Evolutionary conservation across 2,888 invertebrate species (phyloP), one percentile per base, ranked within the genome.

Genomic region (Metopia argyrocephala): DNA sequence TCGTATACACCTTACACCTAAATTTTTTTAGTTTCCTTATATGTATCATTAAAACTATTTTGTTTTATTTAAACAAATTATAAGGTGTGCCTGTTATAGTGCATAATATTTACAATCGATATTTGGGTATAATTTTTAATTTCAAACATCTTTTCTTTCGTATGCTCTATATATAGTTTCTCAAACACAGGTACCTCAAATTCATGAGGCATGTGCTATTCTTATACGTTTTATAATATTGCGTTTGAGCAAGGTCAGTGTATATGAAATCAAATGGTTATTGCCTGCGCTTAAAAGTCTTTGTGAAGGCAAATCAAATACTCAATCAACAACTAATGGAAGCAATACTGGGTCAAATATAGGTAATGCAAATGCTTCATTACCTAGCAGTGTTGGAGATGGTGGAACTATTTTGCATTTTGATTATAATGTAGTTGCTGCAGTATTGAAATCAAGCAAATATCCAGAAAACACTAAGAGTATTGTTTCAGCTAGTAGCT

Each of bases 341-440:
- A 50, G 73, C 56, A 73, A 70, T 46, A 54, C 31, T 21, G 61
- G 50, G 12, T 62, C 79, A 27, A 81, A 78, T 68, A 57, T 50
- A 3, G 61, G 70, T 21, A 45, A 61, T 21, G 61, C 61, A 54
- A 78, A 61, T 48, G 66, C 76, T 12, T 74, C 76, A 0, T 38
- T 54, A 28, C 46, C 79, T 21, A 69, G 31, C 20, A 15, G 21
- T 12, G 59, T 48, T 20, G 54, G 56, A 1, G 54, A 46, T 6
- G 70, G 52, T 68, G 9, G 52, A 46, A 84, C 79, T 0, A 56
- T 84, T 7, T 68, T 85, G n/a, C 86, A 86, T 85, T 93, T 95
- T 28, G 97, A 97, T 89, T 93, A 95, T 88, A 92, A 94, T 65
- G 93, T 94, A 46, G 92, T 97, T 84, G 94, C 95, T 46, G 94